Conservation (phyloP, 2,113 vertebrate genomes). For the Ceyx margarethae region DNA sequence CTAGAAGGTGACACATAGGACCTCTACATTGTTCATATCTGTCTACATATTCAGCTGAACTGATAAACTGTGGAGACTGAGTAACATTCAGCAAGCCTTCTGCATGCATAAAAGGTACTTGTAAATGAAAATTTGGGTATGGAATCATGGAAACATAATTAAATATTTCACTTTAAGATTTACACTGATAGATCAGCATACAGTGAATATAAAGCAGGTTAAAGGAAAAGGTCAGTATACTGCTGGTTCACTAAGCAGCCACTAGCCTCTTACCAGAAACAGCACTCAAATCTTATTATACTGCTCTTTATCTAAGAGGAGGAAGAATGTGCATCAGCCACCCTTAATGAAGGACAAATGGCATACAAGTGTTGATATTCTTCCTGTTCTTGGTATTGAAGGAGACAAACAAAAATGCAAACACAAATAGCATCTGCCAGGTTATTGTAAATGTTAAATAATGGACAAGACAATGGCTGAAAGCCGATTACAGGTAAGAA, state of each 20-base stretch:
- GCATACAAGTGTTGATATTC: neutral
- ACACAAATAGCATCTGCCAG: neutral
- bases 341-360: neutral
- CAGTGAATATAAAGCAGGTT: slow-evolving; percentile 20
- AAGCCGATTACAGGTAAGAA: neutral
- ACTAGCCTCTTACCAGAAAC: slow-evolving; percentile 50
- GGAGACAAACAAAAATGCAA: neutral
- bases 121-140: neutral
- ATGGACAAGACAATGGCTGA: neutral
- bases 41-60: neutral
- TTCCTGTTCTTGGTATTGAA: neutral
- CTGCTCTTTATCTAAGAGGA: neutral
- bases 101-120: neutral
- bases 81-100: neutral
- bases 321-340: slow-evolving; percentile 6
- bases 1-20: neutral
- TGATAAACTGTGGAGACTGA: neutral
- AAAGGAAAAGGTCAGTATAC: neutral
- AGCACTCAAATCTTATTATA: slow-evolving; percentile 56
- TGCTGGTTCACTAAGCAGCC: neutral
- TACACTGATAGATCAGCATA: slow-evolving; percentile 6
- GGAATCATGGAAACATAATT: neutral
- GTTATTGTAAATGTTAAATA: neutral
- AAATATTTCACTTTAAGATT: neutral
- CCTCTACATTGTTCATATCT: neutral